These are phyloP conservation scores for Papilio helenus DNA, from an alignment of 1,140 invertebrate genomes.

Conservation along the genomic window DNA sequence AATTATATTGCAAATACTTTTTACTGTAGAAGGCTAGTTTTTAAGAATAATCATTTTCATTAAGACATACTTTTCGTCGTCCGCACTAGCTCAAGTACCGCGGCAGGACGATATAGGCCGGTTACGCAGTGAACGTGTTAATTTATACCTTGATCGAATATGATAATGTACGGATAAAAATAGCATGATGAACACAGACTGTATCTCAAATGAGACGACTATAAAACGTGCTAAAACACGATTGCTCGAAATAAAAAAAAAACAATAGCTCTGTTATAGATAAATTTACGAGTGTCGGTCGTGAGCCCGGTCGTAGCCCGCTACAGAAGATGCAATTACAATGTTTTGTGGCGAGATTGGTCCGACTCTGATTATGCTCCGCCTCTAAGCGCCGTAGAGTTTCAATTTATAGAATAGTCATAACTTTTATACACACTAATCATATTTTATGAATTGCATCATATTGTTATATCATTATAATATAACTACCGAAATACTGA, in stretches of 20 bases:
- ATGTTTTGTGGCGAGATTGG: constrained; percentile 60
- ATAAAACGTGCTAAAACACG: neutral
- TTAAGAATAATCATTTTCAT: too few species aligned
- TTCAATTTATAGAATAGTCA: constrained; percentile 39
- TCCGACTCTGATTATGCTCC: constrained; percentile 55
- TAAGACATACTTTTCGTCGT: too few species aligned
- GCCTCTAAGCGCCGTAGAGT: constrained; percentile 47
- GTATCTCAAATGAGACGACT: neutral
- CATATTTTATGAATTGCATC: neutral
- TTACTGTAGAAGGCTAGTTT: too few species aligned
- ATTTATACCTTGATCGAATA: neutral
- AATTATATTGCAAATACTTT: too few species aligned
- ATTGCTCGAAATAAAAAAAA: constrained; percentile 28
- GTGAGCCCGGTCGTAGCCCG: neutral
- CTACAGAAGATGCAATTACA: constrained; percentile 50
- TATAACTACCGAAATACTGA: neutral
- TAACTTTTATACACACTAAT: neutral
- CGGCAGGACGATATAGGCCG: too few species aligned
- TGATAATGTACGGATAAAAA: neutral
- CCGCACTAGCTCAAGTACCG: too few species aligned
- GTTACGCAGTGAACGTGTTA: too few species aligned
- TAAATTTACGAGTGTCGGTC: constrained; percentile 33
- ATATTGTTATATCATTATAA: too few species aligned
- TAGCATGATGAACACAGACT: neutral
- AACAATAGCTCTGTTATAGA: constrained; percentile 22